Base-by-base conservation (phyloP, 1,140 invertebrate genomes). In the Apis laboriosa region DNA sequence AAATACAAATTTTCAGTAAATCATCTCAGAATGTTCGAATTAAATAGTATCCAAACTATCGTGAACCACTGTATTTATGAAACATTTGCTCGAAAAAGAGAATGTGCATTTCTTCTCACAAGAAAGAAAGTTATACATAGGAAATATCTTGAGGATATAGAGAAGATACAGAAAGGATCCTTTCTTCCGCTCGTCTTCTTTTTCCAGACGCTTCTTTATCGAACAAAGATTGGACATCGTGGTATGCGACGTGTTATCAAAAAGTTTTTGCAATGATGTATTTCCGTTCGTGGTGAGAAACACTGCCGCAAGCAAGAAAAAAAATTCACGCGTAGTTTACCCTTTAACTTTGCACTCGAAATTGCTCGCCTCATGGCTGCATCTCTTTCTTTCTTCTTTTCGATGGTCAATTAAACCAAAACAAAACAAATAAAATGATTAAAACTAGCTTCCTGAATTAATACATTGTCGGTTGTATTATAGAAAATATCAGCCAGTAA, bases 231-330 rank as follows among this genome's bases (percentile, higher is more conserved):
- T 19, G 70, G 51, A 28, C 24, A 28, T 19, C 9, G 17, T 17
- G 70, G 51, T 24, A 28, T 5, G 5, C 51, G 49, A 55, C 70
- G 51, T 1, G 49, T 28, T 72, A 55, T 17, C 15, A 17, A 8
- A 55, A 55, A 72, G 49, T 72, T 72, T 19, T 17, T 9, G n/a
- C 9, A 15, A 53, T 15, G 49, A 55, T 49, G 24, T 72, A 28
- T 55, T 72, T 17, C 51, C 55, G 49, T 55, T 72, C 17, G 70
- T 51, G 51, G 70, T 15, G 51, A 55, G 51, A 72, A 72, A 55
- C 51, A 55, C 24, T 9, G 70, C 70, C 24, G 24, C 70, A 17
- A 24, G 70, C 51, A 19, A 72, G n/a, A 49, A 28, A 55, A 24
- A 24, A 7, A 1, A n/a, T 71, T 71, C n/a, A 49, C 17, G n/a